These are phyloP conservation scores for Pseudomyrmex pallidus DNA, from an alignment of 1,140 invertebrate species.

Conservation along the genomic window DNA sequence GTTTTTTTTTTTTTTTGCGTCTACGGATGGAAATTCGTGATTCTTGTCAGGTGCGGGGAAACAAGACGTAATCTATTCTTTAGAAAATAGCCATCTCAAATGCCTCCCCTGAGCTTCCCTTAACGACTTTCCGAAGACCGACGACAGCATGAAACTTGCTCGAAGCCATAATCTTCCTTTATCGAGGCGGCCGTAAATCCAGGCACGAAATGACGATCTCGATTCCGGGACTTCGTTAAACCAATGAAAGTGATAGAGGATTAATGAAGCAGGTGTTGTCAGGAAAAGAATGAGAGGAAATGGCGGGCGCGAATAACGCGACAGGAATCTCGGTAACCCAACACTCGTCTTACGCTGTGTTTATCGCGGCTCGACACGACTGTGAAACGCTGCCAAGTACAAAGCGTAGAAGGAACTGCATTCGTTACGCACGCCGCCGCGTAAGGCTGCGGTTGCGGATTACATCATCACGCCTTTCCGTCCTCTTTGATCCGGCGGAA, in stretches of 20 bases:
- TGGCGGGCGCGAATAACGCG: conserved; percentile 32
- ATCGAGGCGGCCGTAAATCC: conserved; percentile 52
- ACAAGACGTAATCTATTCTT: conserved; percentile 48
- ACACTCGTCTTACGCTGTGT: conserved; percentile 59
- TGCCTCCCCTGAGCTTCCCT: conserved; percentile 46
- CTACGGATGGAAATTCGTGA: background rate
- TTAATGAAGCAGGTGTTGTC: conserved; percentile 67
- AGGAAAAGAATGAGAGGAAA: conserved; percentile 2
- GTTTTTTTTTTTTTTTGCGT: background rate
- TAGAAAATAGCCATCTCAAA: conserved; percentile 36
- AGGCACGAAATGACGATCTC: conserved; percentile 51
- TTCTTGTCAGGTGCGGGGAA: conserved; percentile 25
- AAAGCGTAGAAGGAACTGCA: conserved; percentile 38
- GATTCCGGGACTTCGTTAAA: conserved; percentile 48
- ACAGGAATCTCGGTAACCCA: conserved; percentile 47
- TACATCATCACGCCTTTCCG: conserved; percentile 29
- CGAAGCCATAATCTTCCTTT: conserved; percentile 57
- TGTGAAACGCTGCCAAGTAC: conserved; percentile 58
- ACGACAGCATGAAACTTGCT: conserved; percentile 52
- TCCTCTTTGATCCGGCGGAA: conserved; percentile 9
- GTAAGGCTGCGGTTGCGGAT: conserved; percentile 15
- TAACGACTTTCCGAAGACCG: conserved; percentile 53
- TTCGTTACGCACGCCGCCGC: conserved; percentile 60
- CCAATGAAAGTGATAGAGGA: conserved; percentile 24
- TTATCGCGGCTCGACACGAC: conserved; percentile 34